Base-by-base conservation (phyloP, 2,113 vertebrate genomes). In the Cynoglossus semilaevis region DNA sequence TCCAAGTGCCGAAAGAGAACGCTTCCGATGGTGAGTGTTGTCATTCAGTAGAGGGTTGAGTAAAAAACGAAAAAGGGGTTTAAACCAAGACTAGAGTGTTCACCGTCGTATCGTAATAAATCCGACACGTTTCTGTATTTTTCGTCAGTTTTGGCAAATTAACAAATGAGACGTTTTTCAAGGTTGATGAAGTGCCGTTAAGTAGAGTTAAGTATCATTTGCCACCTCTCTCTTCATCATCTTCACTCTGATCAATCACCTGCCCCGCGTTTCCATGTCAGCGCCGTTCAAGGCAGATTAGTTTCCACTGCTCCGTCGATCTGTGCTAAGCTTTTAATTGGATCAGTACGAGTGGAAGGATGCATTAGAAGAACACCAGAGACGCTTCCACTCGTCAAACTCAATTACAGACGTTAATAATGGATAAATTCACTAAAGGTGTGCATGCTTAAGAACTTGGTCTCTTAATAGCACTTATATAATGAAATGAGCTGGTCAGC, bases 311-410 rank as follows among this genome's bases (percentile, higher is more conserved):
- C 46, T 57, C 35, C 40, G 54, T 42, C 48, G 16, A 48, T 71
- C 18, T 51, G 53, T 49, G 51, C 58, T 52, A 63, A 58, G 53
- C 19, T 18, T 11, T 46, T 58, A 58, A 63, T 42, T 58, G 51
- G 48, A 58, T 52, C 43, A 54, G 52, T 29, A 29, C 22, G 41
- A 16, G 49, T 37, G 54, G 11, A 7, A 10, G 15, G 9, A 7
- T 51, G 34, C 37, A 48, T 42, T n/a, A 13, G 15, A n/a, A 9
- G 14, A 19, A 55, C 2, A 1, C 22, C 22, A 22, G 0, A n/a
- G 9, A 29, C 14, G 9, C 13, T 46, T 37, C 10, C 7, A 10
- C 22, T 6, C 35, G 16, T 37, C 55, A 19, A 37, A 58, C 34
- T 19, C 18, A 19, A 52, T 52, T 52, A 52, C 35, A 17, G 16